phyloP scores from a whole-genome alignment of 2,888 invertebrate species.

The Endotricha flammealis region DNA sequence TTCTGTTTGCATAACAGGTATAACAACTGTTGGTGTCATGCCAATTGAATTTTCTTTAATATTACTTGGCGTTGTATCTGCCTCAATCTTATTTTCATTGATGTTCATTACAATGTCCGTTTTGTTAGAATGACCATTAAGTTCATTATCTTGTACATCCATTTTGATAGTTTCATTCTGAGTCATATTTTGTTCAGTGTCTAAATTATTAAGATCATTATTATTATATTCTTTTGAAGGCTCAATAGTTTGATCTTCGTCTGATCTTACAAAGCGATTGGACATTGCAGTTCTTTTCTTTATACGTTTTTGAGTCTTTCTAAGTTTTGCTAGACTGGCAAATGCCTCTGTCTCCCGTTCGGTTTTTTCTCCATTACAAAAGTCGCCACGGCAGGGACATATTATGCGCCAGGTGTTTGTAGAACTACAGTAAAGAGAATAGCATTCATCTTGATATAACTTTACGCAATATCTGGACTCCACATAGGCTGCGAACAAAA shows the following conservation, averaged over 20 bases:
- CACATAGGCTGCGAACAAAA: conserved; percentile 45
- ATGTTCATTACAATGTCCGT: neutral
- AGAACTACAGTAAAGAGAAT: conserved; percentile 59
- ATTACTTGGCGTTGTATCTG: neutral
- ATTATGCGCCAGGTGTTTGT: conserved; percentile 62
- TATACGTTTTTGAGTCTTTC: conserved; percentile 29
- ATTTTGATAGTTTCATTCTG: neutral
- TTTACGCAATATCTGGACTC: conserved; percentile 68
- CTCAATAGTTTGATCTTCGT: neutral
- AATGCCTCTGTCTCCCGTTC: conserved; percentile 57
- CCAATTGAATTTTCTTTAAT: neutral
- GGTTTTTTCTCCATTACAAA: conserved; percentile 61
- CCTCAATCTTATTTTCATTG: neutral
- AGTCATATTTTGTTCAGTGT: neutral
- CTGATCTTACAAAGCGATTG: neutral
- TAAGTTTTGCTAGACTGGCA: conserved; percentile 33
- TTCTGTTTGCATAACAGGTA: neutral
- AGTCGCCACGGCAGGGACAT: conserved; percentile 62
- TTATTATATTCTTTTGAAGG: neutral
- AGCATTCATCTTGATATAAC: conserved; percentile 68
- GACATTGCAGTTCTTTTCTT: conserved; percentile 27
- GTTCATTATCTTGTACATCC: neutral
- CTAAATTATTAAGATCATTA: neutral
- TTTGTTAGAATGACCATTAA: neutral
- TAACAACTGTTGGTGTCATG: neutral